phyloP scores from a whole-genome alignment of 2,888 invertebrate genomes.

The Neria commutata region DNA sequence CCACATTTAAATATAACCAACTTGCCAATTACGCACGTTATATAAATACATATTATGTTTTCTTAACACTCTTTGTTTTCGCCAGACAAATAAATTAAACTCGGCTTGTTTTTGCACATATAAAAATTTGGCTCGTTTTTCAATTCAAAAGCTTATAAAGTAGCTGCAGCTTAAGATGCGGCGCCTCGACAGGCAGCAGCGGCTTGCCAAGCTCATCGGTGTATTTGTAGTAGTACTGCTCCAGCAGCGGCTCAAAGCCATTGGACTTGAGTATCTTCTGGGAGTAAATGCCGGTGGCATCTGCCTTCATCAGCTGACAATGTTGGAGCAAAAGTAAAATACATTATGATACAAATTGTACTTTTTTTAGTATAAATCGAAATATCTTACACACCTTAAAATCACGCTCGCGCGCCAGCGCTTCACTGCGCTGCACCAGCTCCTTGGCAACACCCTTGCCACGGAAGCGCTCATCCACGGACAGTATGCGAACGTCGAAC shows the following conservation, averaged over 20 bases:
- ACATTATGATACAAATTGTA: not conserved
- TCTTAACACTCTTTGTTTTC: too few relatives aligned
- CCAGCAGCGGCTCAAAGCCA: slow-evolving; percentile 70
- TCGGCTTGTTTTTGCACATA: not conserved
- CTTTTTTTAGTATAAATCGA: too few relatives aligned
- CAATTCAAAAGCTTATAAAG: slow-evolving; percentile 62
- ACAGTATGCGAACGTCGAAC: slow-evolving; percentile 81
- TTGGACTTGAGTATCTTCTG: slow-evolving; percentile 75
- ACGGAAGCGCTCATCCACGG: slow-evolving; percentile 71
- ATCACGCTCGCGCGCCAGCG: slow-evolving; percentile 69
- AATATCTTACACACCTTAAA: slow-evolving; percentile 72
- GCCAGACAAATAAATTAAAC: not conserved
- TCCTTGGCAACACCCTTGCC: slow-evolving; percentile 78
- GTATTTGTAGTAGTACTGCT: slow-evolving; percentile 75
- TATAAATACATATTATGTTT: slow-evolving; percentile 27
- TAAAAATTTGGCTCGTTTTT: slow-evolving; percentile 3
- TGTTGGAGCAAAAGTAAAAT: not conserved
- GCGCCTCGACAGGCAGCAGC: slow-evolving; percentile 67
- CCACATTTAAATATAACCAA: slow-evolving; percentile 18
- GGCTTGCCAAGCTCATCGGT: slow-evolving; percentile 67
- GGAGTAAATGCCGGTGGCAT: slow-evolving; percentile 81
- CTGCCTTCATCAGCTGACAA: slow-evolving; percentile 75
- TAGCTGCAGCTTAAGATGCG: slow-evolving; percentile 76
- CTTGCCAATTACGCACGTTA: slow-evolving; percentile 11
- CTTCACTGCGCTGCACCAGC: slow-evolving; percentile 71